Evolutionary conservation across 2,888 invertebrate genomes (phyloP), one percentile per base, ranked within the genome.

Genomic region (Oxyscelio sp.): DNA sequence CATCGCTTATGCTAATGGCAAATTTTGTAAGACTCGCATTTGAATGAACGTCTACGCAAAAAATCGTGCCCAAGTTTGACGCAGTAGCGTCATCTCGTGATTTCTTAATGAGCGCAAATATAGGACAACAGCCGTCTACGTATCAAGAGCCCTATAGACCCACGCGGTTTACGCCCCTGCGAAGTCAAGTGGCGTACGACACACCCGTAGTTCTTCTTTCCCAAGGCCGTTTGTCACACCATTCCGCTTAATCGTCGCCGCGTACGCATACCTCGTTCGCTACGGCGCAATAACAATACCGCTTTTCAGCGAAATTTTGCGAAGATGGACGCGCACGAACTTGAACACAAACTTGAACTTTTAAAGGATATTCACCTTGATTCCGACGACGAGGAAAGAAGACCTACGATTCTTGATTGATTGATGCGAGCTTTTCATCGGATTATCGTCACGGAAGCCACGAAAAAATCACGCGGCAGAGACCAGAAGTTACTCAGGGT

Each of bases 111-210:
- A n/a, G n/a, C n/a, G n/a, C n/a, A n/a, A n/a, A n/a, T n/a, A n/a
- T n/a, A n/a, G n/a, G n/a, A n/a, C n/a, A n/a, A n/a, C n/a, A n/a
- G n/a, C n/a, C n/a, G n/a, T n/a, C n/a, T n/a, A n/a, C n/a, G n/a
- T n/a, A n/a, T n/a, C n/a, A 75, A 70, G 82, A 70, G 65, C 65
- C 82, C 70, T 61, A 31, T 17, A 66, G 66, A 73, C 77, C 83
- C 78, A 83, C 83, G 73, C 83, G 70, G 58, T 45, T 82, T 83
- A 83, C 77, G 83, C 83, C 83, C 83, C 77, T 83, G 78, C 73
- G 17, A 59, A 70, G 66, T 73, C 73, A 56, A 78, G 78, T 66
- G 63, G 83, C 77, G 56, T 77, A 83, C 70, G 82, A 65, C 82
- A 82, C 71, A 83, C 83, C 77, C 83, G 83, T 48, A 56, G 77